Evolutionary conservation across 2,113 vertebrate genomes (phyloP).

Genomic region (Lagopus leucura): DNA sequence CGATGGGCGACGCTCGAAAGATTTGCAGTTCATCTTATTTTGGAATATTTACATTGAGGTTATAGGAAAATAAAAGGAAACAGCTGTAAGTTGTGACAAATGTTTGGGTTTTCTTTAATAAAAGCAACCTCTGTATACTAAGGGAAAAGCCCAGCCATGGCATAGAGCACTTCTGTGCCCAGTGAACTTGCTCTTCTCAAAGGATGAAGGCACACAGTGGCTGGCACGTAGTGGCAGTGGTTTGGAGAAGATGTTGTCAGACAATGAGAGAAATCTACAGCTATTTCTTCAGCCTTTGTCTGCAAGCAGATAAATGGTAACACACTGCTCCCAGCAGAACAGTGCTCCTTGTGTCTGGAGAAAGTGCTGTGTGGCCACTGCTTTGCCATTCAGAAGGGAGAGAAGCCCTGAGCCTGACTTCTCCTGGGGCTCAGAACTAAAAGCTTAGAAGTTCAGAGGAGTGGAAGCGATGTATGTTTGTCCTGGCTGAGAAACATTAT

Average conservation of each 20-base stretch:
- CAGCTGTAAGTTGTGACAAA: not conserved
- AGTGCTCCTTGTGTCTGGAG: not conserved
- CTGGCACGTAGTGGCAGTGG: not conserved
- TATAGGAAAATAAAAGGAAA: not conserved
- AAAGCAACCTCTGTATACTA: not conserved
- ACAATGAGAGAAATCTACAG: not conserved
- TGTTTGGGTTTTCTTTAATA: not conserved
- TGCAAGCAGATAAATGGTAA: not conserved
- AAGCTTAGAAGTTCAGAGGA: not conserved
- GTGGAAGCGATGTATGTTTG: not conserved
- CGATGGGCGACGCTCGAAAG: not conserved
- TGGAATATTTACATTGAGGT: not conserved
- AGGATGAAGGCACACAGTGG: not conserved
- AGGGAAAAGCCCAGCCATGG: not conserved
- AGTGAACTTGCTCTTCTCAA: not conserved
- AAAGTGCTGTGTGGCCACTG: not conserved
- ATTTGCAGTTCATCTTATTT: not conserved
- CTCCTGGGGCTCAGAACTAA: not conserved
- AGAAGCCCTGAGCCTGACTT: not conserved
- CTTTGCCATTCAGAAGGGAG: not conserved
- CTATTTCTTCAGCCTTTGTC: not conserved
- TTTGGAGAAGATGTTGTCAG: not conserved
- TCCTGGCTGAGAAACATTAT: not conserved
- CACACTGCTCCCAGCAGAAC: not conserved
- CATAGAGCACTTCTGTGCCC: not conserved